These are phyloP conservation scores for Pteromalus puparum DNA, from an alignment of 1,140 invertebrate genomes.

Conservation along the genomic window DNA sequence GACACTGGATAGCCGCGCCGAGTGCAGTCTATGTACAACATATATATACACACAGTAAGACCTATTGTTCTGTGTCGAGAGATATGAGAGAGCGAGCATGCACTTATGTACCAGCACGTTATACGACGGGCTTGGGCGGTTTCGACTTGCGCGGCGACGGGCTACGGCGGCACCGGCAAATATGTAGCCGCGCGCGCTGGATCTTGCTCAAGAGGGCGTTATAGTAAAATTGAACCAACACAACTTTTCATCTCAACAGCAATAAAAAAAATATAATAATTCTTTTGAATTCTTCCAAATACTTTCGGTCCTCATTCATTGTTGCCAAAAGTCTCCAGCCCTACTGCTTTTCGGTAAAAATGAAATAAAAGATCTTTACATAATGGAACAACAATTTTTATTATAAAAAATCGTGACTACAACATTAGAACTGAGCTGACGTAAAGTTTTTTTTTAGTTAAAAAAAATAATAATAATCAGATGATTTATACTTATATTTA, in stretches of 20 bases:
- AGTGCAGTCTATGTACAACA: background rate
- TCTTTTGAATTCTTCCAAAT: too few relatives aligned
- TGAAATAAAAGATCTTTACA: background rate
- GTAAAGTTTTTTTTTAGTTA: background rate
- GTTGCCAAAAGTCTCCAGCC: too few relatives aligned
- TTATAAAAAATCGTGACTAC: slow-evolving; percentile 14
- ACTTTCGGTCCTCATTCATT: too few relatives aligned
- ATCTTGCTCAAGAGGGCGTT: too few relatives aligned
- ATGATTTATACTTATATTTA: background rate
- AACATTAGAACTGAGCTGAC: background rate
- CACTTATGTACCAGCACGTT: background rate
- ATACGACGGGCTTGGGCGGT: background rate
- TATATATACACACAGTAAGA: background rate
- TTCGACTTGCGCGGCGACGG: too few relatives aligned
- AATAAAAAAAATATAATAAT: too few relatives aligned
- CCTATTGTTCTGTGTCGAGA: background rate
- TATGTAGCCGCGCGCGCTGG: background rate
- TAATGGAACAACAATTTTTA: slow-evolving; percentile 12
- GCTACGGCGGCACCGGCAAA: too few relatives aligned
- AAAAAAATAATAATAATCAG: background rate
- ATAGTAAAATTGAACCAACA: too few relatives aligned
- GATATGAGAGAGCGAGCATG: background rate
- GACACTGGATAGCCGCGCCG: too few relatives aligned
- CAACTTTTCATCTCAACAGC: too few relatives aligned
- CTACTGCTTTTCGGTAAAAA: background rate